Percentiles rank a stretch among this genome's conserved stretches.
These are phyloP conservation scores for Pelmatolapia mariae DNA, from an alignment of 2,113 vertebrate species.

Conservation along the genomic window DNA sequence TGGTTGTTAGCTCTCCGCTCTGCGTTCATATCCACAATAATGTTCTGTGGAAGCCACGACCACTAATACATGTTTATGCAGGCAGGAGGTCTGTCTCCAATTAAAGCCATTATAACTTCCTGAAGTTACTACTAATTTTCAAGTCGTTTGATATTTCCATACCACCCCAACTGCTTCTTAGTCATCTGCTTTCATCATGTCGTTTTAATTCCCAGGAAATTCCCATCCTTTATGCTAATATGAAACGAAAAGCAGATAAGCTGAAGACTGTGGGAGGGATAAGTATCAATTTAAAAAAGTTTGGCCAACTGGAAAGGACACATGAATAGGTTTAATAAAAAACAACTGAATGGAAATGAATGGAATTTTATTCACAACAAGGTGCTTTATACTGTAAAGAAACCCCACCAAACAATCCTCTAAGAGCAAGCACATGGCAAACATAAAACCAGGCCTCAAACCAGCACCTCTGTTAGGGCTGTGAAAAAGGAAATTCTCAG, in stretches of 20 bases:
- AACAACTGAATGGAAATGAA: neutral
- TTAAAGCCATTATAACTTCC: neutral
- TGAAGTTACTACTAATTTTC: neutral
- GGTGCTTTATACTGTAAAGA: neutral
- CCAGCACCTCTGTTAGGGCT: neutral
- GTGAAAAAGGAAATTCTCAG: neutral
- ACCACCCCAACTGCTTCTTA: neutral
- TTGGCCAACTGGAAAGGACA: neutral
- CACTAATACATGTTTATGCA: neutral
- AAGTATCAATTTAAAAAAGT: neutral
- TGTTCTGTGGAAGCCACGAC: neutral
- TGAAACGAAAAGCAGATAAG: neutral
- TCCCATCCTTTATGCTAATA: neutral
- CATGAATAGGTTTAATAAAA: neutral
- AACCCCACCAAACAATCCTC: neutral
- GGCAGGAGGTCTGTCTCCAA: accelerated
- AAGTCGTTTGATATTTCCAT: neutral
- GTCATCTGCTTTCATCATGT: neutral
- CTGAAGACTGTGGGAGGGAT: neutral
- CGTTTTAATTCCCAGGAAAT: neutral
- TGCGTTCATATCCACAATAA: neutral
- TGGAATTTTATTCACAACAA: neutral
- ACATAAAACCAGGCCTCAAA: neutral
- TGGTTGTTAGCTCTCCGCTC: neutral
- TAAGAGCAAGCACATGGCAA: neutral